Percentiles rank a stretch among this genome's conserved stretches.
Evolutionary conservation across 2,113 vertebrate species (phyloP).

Genomic region (Bungarus multicinctus): DNA sequence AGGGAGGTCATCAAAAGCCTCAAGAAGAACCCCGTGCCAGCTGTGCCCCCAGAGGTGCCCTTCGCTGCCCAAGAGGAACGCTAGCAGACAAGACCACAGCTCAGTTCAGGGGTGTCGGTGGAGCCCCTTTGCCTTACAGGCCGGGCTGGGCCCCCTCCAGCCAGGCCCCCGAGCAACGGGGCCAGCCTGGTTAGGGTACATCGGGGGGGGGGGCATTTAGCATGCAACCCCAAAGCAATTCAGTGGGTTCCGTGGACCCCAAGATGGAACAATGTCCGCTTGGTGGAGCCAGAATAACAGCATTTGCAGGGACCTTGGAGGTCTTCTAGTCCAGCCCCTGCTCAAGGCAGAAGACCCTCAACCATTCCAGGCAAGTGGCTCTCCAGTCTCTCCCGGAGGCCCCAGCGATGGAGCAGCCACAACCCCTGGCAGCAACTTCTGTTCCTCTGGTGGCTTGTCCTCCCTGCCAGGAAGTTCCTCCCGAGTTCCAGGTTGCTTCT

Average conservation of each 20-base stretch:
- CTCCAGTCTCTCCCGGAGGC: not conserved
- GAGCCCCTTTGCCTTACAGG: not conserved
- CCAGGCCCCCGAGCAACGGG: not conserved
- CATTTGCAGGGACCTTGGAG: not conserved
- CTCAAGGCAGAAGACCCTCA: not conserved
- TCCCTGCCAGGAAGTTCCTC: not conserved
- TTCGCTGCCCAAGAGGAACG: not conserved
- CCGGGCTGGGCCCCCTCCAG: not conserved
- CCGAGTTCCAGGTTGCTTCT: not conserved
- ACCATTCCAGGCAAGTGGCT: too few relatives aligned
- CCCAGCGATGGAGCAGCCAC: not conserved
- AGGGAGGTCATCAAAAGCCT: not conserved
- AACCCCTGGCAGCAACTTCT: too few relatives aligned
- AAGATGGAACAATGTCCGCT: not conserved
- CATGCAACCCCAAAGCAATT: not conserved
- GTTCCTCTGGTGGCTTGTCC: not conserved
- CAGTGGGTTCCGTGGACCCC: not conserved
- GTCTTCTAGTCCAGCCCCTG: not conserved
- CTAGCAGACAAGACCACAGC: not conserved
- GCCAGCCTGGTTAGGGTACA: not conserved
- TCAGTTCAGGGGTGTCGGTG: not conserved
- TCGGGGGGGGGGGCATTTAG: not conserved
- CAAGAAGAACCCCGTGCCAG: not conserved
- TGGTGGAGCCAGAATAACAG: not conserved
- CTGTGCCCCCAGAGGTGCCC: not conserved